Evolutionary conservation across 2,888 invertebrate species (phyloP).

Genomic region (Aphidius colemani): DNA sequence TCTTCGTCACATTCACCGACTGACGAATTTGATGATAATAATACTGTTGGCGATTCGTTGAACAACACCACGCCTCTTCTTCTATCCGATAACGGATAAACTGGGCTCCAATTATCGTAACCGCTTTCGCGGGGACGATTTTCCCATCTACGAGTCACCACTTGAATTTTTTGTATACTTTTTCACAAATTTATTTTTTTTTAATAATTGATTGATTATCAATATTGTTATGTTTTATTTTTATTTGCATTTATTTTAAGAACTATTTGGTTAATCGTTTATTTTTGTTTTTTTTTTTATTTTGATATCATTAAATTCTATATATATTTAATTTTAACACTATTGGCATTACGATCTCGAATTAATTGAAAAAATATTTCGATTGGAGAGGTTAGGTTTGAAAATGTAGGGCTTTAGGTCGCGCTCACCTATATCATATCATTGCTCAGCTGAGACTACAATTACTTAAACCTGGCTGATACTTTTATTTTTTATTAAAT

Average conservation of each 20-base stretch:
- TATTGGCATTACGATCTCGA: not conserved
- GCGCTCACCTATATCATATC: constrained; percentile 41
- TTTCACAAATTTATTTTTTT: not conserved
- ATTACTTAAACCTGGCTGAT: too few relatives aligned
- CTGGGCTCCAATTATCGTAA: not conserved
- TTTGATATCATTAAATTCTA: not conserved
- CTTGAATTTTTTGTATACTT: constrained; percentile 18
- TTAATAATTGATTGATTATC: too few relatives aligned
- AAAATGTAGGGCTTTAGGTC: constrained; percentile 60
- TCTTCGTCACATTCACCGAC: constrained; percentile 20
- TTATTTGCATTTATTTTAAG: too few relatives aligned
- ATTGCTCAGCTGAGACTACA: too few relatives aligned
- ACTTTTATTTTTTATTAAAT: too few relatives aligned
- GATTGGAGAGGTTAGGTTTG: constrained; percentile 54
- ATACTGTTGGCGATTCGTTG: constrained; percentile 24
- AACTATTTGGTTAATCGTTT: too few relatives aligned
- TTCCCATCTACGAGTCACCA: constrained; percentile 28
- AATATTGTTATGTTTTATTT: too few relatives aligned
- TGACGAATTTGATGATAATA: constrained; percentile 28
- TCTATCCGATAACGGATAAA: constrained; percentile 10
- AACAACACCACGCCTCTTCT: constrained; percentile 25
- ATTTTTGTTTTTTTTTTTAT: too few relatives aligned
- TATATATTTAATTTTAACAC: not conserved
- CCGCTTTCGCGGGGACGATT: constrained; percentile 24
- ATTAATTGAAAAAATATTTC: constrained; percentile 1